Conservation (phyloP, 2,888 invertebrate species). For the Apotomis turbidana region DNA sequence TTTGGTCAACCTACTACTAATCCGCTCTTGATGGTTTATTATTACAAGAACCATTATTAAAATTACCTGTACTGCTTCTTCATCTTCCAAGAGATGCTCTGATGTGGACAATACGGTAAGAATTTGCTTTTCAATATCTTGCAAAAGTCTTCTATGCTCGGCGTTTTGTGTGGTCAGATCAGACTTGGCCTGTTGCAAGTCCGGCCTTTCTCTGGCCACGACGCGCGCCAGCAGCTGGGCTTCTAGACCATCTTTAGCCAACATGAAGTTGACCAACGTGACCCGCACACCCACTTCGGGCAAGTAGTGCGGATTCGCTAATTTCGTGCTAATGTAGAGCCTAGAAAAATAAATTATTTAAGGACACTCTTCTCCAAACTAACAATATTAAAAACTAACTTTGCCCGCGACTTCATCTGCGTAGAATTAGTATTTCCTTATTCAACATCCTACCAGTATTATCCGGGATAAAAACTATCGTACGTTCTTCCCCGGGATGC, state of each 20-base stretch:
- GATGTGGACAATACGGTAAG: conserved; percentile 84
- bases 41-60: neutral
- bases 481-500: no score
- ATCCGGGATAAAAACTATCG: no score
- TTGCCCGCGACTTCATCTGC: no score
- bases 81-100: conserved; percentile 90
- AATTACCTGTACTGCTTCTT: conserved; percentile 90
- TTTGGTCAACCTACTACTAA: neutral
- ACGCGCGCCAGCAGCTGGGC: conserved; percentile 95
- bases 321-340: conserved; percentile 96
- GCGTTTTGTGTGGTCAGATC: conserved; percentile 94
- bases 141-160: conserved; percentile 90
- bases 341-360: conserved; percentile 67
- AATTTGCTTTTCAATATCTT: conserved; percentile 96
- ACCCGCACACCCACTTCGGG: conserved; percentile 97
- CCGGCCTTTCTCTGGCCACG: conserved; percentile 95
- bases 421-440: no score
- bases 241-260: conserved; percentile 93
- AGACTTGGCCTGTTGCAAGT: conserved; percentile 95
- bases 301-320: conserved; percentile 96
- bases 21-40: neutral
- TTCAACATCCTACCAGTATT: no score
- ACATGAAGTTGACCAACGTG: conserved; percentile 96
- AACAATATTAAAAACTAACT: neutral
- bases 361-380: neutral